Evolutionary conservation across 2,797 vertebrate species (phyloP), one percentile per base, ranked within the genome.

Genomic region (Tadarida brasiliensis): DNA sequence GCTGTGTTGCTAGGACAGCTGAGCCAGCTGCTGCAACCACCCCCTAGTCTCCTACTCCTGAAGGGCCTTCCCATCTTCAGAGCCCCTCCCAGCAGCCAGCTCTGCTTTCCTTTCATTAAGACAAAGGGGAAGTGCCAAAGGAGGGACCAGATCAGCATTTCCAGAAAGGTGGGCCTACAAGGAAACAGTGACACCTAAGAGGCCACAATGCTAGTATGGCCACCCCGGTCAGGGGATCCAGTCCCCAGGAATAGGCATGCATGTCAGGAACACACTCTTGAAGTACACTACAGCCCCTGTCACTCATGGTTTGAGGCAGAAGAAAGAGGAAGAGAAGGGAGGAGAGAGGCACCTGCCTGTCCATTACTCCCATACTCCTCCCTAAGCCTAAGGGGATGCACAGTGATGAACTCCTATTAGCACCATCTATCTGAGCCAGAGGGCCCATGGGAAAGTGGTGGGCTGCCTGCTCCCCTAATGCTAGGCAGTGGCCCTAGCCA

Each of bases 81-180:
- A 70, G 57, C 7, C n/a, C 30, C 17, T 90, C 49, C 51, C 65
- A 57, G 28, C 30, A 94, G 44, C 61, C 82, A 71, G 61, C n/a
- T 92, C 47, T 63, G 35, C 80, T 86, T 85, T 94, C 82, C 44
- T 63, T 44, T 96, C 39, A 78, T 77, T 73, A 81, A 44, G 82
- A 74, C 24, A 54, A 95, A 93, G 78, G 28, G 20, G 22, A 76
- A 22, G 17, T 76, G 22, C 0, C 24, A 0, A 12, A 90, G 85
- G 91, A 87, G 44, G 2, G 28, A 70, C 51, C 20, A 93, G n/a
- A 70, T 78, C n/a, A 35, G 80, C 88, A 22, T 95, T 95, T 90
- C 78, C 68, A 90, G 19, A 86, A n/a, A 87, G 17, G 76, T 28
- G 15, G 19, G 26, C 77, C 67, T 30, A 68, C 30, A 30, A 91